Conservation (phyloP, 2,797 vertebrate species). For the Synaphobranchus kaupii region DNA sequence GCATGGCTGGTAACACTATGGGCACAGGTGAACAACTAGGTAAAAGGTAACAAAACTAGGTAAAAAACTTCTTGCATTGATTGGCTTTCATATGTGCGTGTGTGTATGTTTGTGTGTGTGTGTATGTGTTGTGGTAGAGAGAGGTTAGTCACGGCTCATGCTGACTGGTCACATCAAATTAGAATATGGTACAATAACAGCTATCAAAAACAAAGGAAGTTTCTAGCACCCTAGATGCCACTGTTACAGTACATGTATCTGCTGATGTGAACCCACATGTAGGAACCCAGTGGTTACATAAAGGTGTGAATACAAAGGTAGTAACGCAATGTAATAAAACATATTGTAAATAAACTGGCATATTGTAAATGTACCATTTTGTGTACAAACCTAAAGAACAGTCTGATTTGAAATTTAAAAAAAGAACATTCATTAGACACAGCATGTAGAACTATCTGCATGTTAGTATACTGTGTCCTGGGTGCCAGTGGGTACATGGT, state of each 20-base stretch:
- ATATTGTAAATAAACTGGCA: background rate
- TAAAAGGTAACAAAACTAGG: background rate
- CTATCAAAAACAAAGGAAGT: background rate
- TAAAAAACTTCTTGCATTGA: slow-evolving; percentile 44
- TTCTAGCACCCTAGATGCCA: background rate
- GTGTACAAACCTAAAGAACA: background rate
- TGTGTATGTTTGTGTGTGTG: background rate
- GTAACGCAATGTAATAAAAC: background rate
- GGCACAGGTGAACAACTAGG: slow-evolving; percentile 9
- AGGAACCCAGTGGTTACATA: background rate
- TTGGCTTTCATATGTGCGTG: slow-evolving; percentile 27
- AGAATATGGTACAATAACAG: background rate
- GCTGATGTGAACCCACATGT: background rate
- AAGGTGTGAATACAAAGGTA: background rate
- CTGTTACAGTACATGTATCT: background rate
- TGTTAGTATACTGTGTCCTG: background rate
- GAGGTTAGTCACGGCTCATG: background rate
- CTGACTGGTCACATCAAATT: background rate
- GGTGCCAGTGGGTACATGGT: background rate
- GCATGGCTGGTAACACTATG: slow-evolving; percentile 29
- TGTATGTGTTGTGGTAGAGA: background rate
- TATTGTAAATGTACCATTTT: background rate
- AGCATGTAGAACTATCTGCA: background rate
- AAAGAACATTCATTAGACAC: background rate
- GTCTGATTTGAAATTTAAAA: background rate